Evolutionary conservation across 2,113 vertebrate genomes (phyloP), one percentile per base, ranked within the genome.

Genomic region (Bolborhynchus lineola): DNA sequence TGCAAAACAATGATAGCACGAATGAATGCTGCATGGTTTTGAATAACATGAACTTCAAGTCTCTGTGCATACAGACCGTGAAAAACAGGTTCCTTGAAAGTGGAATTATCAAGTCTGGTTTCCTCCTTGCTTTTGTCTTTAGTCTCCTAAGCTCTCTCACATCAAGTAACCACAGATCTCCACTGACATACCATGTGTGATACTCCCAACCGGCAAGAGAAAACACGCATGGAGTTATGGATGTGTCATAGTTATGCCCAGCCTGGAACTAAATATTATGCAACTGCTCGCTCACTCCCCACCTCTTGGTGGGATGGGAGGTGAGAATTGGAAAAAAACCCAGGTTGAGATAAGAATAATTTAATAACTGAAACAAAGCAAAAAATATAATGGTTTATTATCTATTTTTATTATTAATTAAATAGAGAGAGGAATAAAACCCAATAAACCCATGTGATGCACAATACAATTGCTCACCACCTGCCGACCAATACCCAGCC

Each of bases 11-110:
- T 5, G 49, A 69, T 33, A 79, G 69, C 64, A 70, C 5, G 3
- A 86, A 83, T 81, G 37, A 93, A 28, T 53, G 46, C 72, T 75
- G 55, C 10, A 2, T 81, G 64, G 4, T 65, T 93, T 71, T 71
- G 60, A 92, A 81, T 81, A 93, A 88, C 92, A 14, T 57, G 94
- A 93, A 82, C 72, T 67, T 84, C 88, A 78, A 64, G 91, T 84
- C 86, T 83, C 72, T 60, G 18, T 68, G 83, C 64, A 50, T 42
- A 63, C 31, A 83, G 82, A 93, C 83, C 35, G 2, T 64, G 96
- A 88, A 94, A 94, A 93, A 92, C 96, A 89, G 83, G 92, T 92
- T 96, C 69, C 65, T 84, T 84, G 69, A 60, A 88, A 85, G 86
- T 49, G 49, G 29, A 91, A 88, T 88, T 88, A 86, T 7, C 76